Evolutionary conservation across 2,888 invertebrate genomes (phyloP).

Genomic region (Papilio protenor): DNA sequence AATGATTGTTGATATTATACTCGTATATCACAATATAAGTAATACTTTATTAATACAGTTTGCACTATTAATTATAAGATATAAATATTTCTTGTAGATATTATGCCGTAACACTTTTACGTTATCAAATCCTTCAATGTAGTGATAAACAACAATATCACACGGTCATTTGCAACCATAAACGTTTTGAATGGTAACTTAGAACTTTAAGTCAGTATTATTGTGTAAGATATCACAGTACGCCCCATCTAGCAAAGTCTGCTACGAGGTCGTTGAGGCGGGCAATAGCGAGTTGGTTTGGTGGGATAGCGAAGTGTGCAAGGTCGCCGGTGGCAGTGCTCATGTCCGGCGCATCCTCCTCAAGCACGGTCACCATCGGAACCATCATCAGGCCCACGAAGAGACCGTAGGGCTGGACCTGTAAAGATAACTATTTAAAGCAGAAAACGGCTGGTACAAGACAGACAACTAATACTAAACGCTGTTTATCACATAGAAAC

Average conservation of each 20-base stretch:
- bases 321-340: conserved; percentile 48
- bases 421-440: neutral
- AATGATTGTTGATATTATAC: too few relatives aligned
- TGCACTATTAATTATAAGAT: too few relatives aligned
- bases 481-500: too few relatives aligned
- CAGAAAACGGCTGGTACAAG: neutral
- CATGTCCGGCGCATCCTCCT: conserved; percentile 56
- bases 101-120: too few relatives aligned
- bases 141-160: too few relatives aligned
- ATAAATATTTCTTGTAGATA: too few relatives aligned
- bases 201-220: neutral
- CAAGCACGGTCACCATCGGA: conserved; percentile 59
- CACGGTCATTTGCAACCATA: too few relatives aligned
- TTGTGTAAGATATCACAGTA: neutral
- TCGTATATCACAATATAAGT: too few relatives aligned
- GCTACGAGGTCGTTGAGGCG: conserved; percentile 2
- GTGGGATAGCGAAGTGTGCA: conserved; percentile 50
- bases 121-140: too few relatives aligned
- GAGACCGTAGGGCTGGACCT: conserved; percentile 41
- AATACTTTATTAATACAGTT: too few relatives aligned
- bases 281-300: conserved; percentile 48
- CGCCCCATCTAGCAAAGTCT: conserved; percentile 10
- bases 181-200: too few relatives aligned
- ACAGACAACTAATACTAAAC: too few relatives aligned
- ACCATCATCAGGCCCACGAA: conserved; percentile 55